phyloP scores from a whole-genome alignment of 2,797 vertebrate genomes.

The Esox masquinongy region DNA sequence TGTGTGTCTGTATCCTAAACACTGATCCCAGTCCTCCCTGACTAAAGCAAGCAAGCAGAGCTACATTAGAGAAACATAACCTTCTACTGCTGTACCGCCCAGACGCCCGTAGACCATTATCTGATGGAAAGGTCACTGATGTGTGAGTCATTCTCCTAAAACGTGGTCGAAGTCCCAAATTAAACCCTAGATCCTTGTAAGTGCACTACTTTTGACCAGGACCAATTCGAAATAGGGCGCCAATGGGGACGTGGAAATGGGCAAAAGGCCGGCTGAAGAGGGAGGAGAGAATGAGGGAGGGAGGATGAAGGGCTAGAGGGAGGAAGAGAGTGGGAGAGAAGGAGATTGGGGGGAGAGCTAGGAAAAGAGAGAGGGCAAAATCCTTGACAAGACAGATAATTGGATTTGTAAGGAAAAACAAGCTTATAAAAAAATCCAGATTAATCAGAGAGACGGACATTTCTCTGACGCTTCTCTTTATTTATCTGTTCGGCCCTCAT shows the following conservation, averaged over 20 bases:
- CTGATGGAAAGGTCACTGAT: slow-evolving; percentile 46
- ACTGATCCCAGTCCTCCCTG: slow-evolving; percentile 1
- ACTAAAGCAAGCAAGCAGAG: slow-evolving; percentile 13
- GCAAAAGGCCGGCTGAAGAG: slow-evolving; percentile 22
- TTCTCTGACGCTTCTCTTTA: background rate
- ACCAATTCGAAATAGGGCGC: no score
- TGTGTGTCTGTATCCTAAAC: no score
- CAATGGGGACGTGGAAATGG: background rate
- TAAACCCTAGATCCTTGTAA: no score
- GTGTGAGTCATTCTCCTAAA: slow-evolving; percentile 46
- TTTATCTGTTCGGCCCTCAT: background rate
- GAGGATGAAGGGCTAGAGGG: background rate
- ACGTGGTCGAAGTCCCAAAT: background rate
- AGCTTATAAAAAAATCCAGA: background rate
- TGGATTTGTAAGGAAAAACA: no score
- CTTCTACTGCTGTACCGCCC: background rate
- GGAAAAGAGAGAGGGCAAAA: background rate
- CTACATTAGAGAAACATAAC: slow-evolving; percentile 4
- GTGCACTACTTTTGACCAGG: no score
- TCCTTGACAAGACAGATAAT: slow-evolving; percentile 21
- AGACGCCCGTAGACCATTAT: slow-evolving; percentile 33
- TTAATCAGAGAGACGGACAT: slow-evolving; percentile 28
- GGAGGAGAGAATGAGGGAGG: background rate
- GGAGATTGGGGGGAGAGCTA: background rate
- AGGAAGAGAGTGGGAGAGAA: background rate